These are phyloP conservation scores for Diglossa cyanea DNA, from an alignment of 2,797 vertebrate genomes.

Conservation along the genomic window DNA sequence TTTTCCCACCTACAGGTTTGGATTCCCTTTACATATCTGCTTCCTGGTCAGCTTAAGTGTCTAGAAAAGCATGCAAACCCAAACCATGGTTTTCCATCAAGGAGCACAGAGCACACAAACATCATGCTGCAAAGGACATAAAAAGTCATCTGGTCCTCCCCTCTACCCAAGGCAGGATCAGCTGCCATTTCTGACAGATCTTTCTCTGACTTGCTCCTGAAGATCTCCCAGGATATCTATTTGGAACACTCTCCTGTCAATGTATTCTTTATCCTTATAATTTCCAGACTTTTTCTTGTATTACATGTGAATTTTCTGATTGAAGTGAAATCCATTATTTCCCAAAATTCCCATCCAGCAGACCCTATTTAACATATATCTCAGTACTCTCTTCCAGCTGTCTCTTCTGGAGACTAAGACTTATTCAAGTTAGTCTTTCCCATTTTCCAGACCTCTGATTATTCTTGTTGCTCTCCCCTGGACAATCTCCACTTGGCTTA, in stretches of 20 bases:
- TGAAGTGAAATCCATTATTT: background rate
- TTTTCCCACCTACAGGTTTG: fast-evolving
- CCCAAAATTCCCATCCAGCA: background rate
- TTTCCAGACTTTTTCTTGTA: background rate
- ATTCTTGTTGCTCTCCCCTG: background rate
- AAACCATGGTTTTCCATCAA: background rate
- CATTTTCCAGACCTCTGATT: background rate
- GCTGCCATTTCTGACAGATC: background rate
- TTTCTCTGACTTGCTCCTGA: background rate
- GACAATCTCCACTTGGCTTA: background rate
- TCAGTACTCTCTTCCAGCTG: background rate
- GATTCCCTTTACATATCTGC: background rate
- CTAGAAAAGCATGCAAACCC: background rate
- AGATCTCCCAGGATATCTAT: background rate
- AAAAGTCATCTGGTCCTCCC: background rate
- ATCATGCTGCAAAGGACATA: background rate
- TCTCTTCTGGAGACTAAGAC: background rate
- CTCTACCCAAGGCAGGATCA: background rate
- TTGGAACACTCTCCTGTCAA: background rate
- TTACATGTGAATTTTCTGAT: background rate
- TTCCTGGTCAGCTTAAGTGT: background rate
- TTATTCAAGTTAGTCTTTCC: background rate
- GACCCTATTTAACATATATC: background rate
- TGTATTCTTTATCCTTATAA: background rate
- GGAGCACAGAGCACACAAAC: background rate